phyloP scores from a whole-genome alignment of 2,888 invertebrate genomes.

The Stramonita haemastoma region DNA sequence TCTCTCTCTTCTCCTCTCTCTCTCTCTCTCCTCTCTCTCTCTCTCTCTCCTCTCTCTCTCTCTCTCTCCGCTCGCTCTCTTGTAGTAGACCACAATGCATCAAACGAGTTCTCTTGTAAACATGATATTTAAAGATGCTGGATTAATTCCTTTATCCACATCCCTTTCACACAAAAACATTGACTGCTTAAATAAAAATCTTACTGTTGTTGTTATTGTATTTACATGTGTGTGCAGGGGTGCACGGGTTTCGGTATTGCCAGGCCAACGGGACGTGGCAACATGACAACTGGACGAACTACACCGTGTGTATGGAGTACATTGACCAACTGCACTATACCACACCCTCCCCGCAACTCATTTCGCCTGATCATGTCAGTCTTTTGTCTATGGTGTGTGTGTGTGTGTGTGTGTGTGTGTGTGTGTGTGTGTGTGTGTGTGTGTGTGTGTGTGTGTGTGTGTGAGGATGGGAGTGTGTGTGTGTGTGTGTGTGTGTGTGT shows the following conservation, averaged over 20 bases:
- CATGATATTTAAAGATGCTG: no score
- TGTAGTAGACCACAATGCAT: no score
- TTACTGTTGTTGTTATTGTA: background rate
- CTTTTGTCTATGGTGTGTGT: background rate
- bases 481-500: background rate
- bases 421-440: slow-evolving; percentile 17
- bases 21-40: background rate
- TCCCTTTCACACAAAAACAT: no score
- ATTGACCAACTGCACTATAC: slow-evolving; percentile 28
- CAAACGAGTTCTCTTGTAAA: no score
- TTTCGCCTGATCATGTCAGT: slow-evolving; percentile 22
- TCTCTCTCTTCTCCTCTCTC: background rate
- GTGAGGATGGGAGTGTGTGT: background rate
- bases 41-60: background rate
- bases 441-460: background rate
- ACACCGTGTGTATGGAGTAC: slow-evolving; percentile 46
- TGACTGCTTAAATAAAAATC: no score
- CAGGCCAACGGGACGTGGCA: slow-evolving; percentile 44
- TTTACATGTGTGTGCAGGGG: slow-evolving; percentile 25
- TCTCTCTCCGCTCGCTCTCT: background rate
- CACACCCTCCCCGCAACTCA: background rate
- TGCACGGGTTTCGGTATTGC: slow-evolving; percentile 39
- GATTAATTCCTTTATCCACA: no score
- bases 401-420: slow-evolving; percentile 6
- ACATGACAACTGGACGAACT: slow-evolving; percentile 48